Conservation (phyloP, 2,888 invertebrate species). For the Drepana falcataria region DNA sequence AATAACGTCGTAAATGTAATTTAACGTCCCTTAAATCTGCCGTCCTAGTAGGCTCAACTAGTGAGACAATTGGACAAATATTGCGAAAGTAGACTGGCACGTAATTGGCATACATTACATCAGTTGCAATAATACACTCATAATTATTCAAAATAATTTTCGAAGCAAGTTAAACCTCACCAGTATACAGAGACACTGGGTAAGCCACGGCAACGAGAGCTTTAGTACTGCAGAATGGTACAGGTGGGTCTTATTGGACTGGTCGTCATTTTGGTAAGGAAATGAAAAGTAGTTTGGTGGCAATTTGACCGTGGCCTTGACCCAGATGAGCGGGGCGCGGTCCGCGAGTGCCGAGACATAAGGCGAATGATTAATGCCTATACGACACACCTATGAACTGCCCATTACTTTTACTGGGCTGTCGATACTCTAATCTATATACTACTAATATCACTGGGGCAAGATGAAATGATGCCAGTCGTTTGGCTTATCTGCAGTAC, state of each 20-base stretch:
- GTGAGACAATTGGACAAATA: not conserved
- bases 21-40: too few species aligned
- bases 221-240: not conserved
- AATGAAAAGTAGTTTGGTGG: slow-evolving; percentile 46
- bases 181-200: slow-evolving; percentile 6
- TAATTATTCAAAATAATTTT: slow-evolving; percentile 12
- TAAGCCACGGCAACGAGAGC: slow-evolving; percentile 8
- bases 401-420: not conserved
- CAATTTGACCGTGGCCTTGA: slow-evolving; percentile 55
- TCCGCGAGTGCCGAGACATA: slow-evolving; percentile 17
- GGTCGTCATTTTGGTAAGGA: slow-evolving; percentile 17
- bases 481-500: too few species aligned
- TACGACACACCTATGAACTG: slow-evolving; percentile 4
- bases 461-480: too few species aligned
- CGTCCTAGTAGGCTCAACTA: not conserved
- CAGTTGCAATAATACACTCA: slow-evolving; percentile 3
- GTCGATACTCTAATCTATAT: not conserved
- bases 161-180: slow-evolving; percentile 11
- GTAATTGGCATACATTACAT: not conserved
- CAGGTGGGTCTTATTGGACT: slow-evolving; percentile 9
- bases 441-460: too few species aligned
- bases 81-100: not conserved
- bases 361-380: slow-evolving; percentile 17
- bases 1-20: too few species aligned
- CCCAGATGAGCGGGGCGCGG: slow-evolving; percentile 48